Evolutionary conservation across 2,113 vertebrate species (phyloP).

Genomic region (Blennius ocellaris): DNA sequence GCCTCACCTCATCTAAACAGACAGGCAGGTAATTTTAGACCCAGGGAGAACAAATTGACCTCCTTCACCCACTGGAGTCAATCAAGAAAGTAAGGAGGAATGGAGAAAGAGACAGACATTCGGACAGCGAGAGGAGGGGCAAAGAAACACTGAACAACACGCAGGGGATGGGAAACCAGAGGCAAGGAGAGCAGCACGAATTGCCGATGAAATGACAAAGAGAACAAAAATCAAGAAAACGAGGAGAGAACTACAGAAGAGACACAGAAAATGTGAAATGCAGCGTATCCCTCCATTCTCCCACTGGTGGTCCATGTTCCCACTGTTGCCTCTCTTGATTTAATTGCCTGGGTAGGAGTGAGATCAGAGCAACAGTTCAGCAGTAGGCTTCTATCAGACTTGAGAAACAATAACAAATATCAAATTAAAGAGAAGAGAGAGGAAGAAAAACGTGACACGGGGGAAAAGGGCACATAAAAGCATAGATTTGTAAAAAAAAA

Average conservation of each 20-base stretch:
- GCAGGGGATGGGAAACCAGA: slow-evolving; percentile 8
- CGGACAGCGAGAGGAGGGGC: background rate
- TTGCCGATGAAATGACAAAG: background rate
- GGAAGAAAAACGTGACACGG: background rate
- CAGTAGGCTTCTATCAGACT: slow-evolving; percentile 64
- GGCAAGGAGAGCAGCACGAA: slow-evolving; percentile 15
- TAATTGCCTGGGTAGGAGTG: slow-evolving; percentile 70
- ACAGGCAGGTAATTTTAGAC: slow-evolving; percentile 76
- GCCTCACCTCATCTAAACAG: slow-evolving; percentile 67
- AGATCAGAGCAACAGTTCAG: slow-evolving; percentile 69
- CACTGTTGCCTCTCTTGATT: slow-evolving; percentile 53
- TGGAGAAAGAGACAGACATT: slow-evolving; percentile 14
- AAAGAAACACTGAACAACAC: slow-evolving; percentile 2
- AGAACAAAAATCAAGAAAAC: too few relatives aligned
- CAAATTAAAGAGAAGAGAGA: slow-evolving; percentile 66
- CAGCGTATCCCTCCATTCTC: slow-evolving; percentile 35
- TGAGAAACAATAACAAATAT: slow-evolving; percentile 65
- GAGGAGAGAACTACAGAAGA: slow-evolving; percentile 11
- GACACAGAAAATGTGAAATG: background rate
- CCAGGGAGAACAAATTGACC: slow-evolving; percentile 69
- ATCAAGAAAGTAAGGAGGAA: slow-evolving; percentile 60
- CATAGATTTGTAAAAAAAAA: slow-evolving; percentile 28
- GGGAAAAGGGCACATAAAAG: slow-evolving; percentile 40
- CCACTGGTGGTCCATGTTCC: slow-evolving; percentile 69
- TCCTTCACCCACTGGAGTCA: slow-evolving; percentile 72